These are phyloP conservation scores for Stegophylla sp. DNA, from an alignment of 2,888 invertebrate species.

Conservation along the genomic window DNA sequence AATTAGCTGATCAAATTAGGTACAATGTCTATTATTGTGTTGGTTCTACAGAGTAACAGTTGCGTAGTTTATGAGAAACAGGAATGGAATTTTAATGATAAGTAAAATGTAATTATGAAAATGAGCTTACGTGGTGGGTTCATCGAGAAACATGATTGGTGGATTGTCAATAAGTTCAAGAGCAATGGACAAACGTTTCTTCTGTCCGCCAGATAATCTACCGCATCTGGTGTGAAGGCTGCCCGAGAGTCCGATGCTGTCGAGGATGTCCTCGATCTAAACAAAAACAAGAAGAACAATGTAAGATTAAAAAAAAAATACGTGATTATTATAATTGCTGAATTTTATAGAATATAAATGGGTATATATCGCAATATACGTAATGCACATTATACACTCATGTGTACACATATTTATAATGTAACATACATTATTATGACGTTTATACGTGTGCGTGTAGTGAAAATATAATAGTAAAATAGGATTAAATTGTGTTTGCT, in stretches of 20 bases:
- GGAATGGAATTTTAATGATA: too few species aligned
- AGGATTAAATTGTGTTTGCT: background rate
- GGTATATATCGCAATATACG: background rate
- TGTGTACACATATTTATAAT: background rate
- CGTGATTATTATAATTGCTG: constrained; percentile 34
- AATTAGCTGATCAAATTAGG: too few species aligned
- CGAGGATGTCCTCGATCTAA: constrained; percentile 69
- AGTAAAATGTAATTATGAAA: constrained; percentile 10
- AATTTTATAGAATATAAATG: background rate
- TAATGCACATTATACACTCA: background rate
- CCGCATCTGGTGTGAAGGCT: constrained; percentile 67
- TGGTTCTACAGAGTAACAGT: background rate
- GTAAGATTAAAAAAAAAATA: constrained; percentile 23
- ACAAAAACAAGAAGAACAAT: constrained; percentile 51
- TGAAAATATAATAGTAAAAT: too few species aligned
- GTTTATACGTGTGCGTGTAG: background rate
- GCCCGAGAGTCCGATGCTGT: constrained; percentile 66
- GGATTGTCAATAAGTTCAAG: constrained; percentile 71
- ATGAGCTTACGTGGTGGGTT: constrained; percentile 69
- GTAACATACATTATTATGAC: background rate
- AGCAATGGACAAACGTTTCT: constrained; percentile 70
- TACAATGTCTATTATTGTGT: too few species aligned
- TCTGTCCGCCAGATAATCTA: constrained; percentile 70
- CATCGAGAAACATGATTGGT: constrained; percentile 71
- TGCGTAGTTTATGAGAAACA: background rate